Base-by-base conservation (phyloP, 2,888 invertebrate species). In the Mactromeris polynyma region DNA sequence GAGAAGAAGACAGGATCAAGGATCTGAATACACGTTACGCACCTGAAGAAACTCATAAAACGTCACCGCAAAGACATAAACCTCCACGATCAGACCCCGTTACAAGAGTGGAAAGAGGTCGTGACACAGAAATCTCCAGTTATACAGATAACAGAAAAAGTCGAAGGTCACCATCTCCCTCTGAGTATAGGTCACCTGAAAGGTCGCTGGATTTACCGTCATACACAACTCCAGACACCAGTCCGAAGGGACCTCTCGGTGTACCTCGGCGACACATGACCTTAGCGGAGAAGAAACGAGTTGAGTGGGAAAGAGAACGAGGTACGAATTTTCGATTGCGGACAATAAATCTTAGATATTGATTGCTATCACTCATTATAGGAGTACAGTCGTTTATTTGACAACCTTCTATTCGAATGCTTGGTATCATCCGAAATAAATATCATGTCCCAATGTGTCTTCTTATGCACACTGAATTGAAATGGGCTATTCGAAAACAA, bases 251-350 rank as follows among this genome's bases (percentile, higher is more conserved):
- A 19, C 80, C 89, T 0, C 77, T 90, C 2, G 83, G 87, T 54
- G 78, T 93, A 17, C 83, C 93, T n/a, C 83, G 83, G 38, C 83
- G 87, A n/a, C 91, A 89, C 36, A 85, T 94, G 90, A 94, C 96
- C 9, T 93, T 96, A 96, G 97, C 98, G 95, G 98, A 99, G 97
- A 98, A 98, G 97, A 99, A 99, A 97, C 98, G 98, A 97, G 97
- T 98, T 96, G 99, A 99, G 97, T 99, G 99, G 99, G 98, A 98
- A 94, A 98, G 97, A 97, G 99, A 99, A 97, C 98, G 98, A 98
- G 99, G 99, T 99, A 97, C 17, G 58, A 83, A 21, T 38, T 11
- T n/a, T 69, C 19, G n/a, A 69, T 31, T 2, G n/a, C 0, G 9
- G n/a, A 26, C 19, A 69, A 21, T 2, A 21, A 69, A 69, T 31